Percentiles rank a stretch among this genome's conserved stretches.
Evolutionary conservation across 2,113 vertebrate genomes (phyloP).

Genomic region (Eleginops maclovinus): DNA sequence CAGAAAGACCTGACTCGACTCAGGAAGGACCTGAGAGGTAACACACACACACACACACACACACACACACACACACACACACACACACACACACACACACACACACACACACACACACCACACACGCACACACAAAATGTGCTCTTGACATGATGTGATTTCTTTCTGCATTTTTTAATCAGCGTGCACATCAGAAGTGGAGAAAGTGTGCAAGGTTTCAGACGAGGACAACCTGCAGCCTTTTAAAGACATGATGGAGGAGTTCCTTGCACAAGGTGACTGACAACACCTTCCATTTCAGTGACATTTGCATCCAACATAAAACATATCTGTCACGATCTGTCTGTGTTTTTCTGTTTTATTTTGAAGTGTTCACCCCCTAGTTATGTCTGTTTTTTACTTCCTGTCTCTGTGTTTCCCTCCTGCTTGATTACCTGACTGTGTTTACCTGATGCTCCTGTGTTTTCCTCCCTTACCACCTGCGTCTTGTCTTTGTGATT

Average conservation of each 20-base stretch:
- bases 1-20: slow-evolving; percentile 93
- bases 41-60: slow-evolving; percentile 9
- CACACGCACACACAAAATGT: neutral
- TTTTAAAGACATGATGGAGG: slow-evolving; percentile 96
- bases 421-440: too few relatives aligned
- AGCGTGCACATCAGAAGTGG: slow-evolving; percentile 93
- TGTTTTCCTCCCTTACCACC: too few relatives aligned
- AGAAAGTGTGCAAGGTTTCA: slow-evolving; percentile 92
- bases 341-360: too few relatives aligned
- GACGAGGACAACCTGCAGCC: slow-evolving; percentile 94
- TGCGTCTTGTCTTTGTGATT: too few relatives aligned
- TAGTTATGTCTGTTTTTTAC: too few relatives aligned
- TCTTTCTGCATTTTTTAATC: slow-evolving; percentile 40
- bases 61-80: slow-evolving; percentile 10
- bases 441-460: too few relatives aligned
- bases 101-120: neutral
- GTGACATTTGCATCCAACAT: too few relatives aligned
- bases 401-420: too few relatives aligned
- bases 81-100: neutral
- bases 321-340: too few relatives aligned
- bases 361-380: too few relatives aligned
- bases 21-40: slow-evolving; percentile 94
- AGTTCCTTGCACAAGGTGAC: slow-evolving; percentile 92
- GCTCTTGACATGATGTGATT: neutral
- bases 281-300: neutral